phyloP scores from a whole-genome alignment of 2,113 vertebrate species.

The Dipodomys ordii region DNA sequence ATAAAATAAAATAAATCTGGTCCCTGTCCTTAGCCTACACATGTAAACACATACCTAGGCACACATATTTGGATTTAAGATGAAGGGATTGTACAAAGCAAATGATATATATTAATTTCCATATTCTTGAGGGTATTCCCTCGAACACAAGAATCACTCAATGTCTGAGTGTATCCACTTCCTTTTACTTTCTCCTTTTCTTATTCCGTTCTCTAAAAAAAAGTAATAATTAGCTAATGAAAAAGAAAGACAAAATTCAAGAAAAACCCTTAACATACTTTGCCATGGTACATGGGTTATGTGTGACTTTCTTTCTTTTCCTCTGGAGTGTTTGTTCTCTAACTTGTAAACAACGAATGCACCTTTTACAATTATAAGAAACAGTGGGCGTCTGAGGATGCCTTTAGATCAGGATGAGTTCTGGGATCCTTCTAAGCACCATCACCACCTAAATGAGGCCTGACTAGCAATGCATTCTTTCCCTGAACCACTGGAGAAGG shows the following conservation, averaged over 20 bases:
- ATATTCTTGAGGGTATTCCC: neutral
- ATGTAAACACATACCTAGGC: neutral
- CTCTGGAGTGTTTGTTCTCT: neutral
- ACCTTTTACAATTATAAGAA: slow-evolving; percentile 6
- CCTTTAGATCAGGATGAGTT: neutral
- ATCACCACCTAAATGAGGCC: neutral
- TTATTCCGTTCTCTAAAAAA: neutral
- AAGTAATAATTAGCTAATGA: neutral
- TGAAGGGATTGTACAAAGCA: neutral
- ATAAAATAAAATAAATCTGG: too few relatives aligned
- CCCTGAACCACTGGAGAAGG: neutral
- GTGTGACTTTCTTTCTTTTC: neutral
- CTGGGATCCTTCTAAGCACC: neutral
- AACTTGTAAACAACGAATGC: neutral
- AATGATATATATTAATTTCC: neutral
- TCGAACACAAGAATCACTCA: neutral
- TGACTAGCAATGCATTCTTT: neutral
- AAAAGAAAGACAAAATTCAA: neutral
- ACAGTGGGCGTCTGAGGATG: too few relatives aligned
- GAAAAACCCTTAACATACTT: neutral
- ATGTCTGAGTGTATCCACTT: neutral
- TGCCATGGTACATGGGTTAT: neutral
- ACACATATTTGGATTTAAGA: neutral
- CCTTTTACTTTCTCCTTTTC: neutral
- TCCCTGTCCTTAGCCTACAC: neutral